Conservation (phyloP, 2,888 invertebrate species). For the Athalia circularis region DNA sequence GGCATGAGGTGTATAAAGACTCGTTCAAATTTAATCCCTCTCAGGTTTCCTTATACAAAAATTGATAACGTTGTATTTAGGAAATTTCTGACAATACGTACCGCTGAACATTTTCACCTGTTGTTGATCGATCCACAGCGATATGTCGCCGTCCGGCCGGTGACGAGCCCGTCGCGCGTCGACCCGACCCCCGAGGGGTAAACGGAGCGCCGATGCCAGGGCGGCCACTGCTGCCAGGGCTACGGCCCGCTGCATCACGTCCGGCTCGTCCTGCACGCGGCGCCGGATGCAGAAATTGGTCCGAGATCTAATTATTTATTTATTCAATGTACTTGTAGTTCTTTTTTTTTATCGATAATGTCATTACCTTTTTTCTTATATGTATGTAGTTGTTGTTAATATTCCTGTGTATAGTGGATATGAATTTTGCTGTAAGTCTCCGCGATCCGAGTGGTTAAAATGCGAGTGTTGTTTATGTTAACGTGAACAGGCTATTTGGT, state of each 20-base stretch:
- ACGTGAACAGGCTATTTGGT: not conserved
- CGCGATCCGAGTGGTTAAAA: no score
- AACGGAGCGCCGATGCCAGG: conserved; percentile 63
- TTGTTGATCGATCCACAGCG: conserved; percentile 93
- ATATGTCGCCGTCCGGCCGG: conserved; percentile 79
- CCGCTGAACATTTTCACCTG: conserved; percentile 95
- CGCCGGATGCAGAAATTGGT: not conserved
- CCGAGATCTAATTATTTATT: not conserved
- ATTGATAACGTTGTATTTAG: not conserved
- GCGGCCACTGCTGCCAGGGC: conserved; percentile 59
- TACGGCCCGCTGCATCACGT: conserved; percentile 66
- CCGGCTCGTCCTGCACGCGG: conserved; percentile 22
- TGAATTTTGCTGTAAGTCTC: no score
- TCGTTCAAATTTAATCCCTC: no score
- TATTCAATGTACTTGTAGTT: not conserved
- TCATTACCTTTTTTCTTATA: no score
- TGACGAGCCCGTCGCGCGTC: conserved; percentile 60
- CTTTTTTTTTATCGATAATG: not conserved
- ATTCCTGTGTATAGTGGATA: no score
- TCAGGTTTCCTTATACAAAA: not conserved
- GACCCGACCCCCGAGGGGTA: conserved; percentile 58
- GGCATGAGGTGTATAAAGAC: no score
- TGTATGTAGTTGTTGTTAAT: no score
- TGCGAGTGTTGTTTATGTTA: no score
- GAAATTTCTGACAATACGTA: conserved; percentile 71